These are phyloP conservation scores for Magallana angulata DNA, from an alignment of 1,140 invertebrate species.

Conservation along the genomic window DNA sequence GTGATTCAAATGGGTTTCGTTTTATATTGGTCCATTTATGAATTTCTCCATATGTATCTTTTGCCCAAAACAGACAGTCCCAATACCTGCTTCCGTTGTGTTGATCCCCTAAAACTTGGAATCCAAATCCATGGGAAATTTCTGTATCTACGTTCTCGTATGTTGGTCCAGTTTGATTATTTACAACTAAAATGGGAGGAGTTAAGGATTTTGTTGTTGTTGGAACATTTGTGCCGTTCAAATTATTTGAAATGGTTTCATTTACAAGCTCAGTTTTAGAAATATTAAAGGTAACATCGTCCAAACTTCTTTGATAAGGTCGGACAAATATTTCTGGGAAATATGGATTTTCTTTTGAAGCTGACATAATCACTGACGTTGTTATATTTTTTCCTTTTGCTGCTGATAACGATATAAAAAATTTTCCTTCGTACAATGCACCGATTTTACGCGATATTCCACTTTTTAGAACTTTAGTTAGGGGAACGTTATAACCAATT, in stretches of 20 bases:
- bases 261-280: background rate
- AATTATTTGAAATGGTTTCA: background rate
- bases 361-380: conserved; percentile 43
- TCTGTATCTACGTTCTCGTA: background rate
- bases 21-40: conserved; percentile 45
- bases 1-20: conserved; percentile 47
- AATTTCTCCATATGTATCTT: conserved; percentile 36
- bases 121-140: conserved; percentile 40
- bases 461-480: conserved; percentile 49
- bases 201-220: background rate
- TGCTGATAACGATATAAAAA: background rate
- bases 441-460: conserved; percentile 29
- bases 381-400: conserved; percentile 49
- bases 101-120: conserved; percentile 46
- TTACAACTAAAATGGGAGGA: background rate
- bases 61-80: conserved; percentile 50
- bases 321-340: conserved; percentile 11
- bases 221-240: background rate
- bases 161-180: background rate
- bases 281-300: background rate
- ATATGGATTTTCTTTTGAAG: conserved; percentile 12
- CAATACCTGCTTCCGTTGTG: conserved; percentile 22
- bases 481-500: conserved; percentile 44
- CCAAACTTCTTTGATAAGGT: background rate
- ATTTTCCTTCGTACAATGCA: conserved; percentile 39